Conservation (phyloP, 2,113 vertebrate species). For the Psittacula cyanocephala region DNA sequence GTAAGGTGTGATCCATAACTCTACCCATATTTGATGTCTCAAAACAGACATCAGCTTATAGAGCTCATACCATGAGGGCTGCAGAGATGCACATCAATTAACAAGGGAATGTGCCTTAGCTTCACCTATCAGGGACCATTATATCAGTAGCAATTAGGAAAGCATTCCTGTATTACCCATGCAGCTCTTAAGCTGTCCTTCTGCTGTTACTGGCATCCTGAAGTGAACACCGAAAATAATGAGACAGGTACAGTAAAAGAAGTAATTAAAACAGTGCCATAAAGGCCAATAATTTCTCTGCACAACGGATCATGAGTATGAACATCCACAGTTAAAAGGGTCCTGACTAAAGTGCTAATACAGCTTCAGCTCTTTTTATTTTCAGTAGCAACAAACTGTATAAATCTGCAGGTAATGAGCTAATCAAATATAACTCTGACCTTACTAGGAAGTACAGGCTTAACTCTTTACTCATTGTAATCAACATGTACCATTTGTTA, state of each 20-base stretch:
- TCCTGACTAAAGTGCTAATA: neutral
- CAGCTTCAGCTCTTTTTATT: neutral
- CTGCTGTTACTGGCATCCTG: neutral
- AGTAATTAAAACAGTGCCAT: neutral
- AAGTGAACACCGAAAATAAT: neutral
- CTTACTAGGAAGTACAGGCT: neutral
- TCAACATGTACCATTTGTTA: neutral
- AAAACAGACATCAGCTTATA: neutral
- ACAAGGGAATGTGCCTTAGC: neutral
- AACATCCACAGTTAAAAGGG: neutral
- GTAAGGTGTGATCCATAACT: neutral
- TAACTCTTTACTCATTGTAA: neutral
- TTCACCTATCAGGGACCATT: neutral
- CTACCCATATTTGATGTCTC: neutral
- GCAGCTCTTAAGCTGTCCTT: neutral
- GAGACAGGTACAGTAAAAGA: neutral
- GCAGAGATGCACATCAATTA: neutral
- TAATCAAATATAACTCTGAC: neutral
- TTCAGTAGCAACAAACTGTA: constrained; percentile 1
- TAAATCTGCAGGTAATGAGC: constrained; percentile 1
- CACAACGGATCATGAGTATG: neutral
- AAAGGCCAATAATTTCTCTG: neutral
- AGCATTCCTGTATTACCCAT: neutral
- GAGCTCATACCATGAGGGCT: neutral
- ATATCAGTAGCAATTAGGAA: neutral